phyloP scores from a whole-genome alignment of 2,797 vertebrate genomes.

The Phalloptychus januarius region DNA sequence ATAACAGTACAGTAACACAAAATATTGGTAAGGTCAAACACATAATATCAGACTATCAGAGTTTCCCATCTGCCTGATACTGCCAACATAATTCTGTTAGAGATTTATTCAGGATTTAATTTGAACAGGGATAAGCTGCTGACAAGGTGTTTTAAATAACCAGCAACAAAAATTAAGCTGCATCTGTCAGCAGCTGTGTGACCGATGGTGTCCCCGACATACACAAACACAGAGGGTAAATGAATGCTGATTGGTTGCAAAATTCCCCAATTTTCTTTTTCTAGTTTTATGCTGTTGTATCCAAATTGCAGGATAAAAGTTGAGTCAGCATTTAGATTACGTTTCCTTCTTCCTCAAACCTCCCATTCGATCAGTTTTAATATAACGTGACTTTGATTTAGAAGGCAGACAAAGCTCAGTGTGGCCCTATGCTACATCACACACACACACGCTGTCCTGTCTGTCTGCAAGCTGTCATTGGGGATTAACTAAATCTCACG shows the following conservation, averaged over 20 bases:
- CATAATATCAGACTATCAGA: neutral
- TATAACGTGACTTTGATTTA: constrained; percentile 27
- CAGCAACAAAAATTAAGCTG: constrained; percentile 42
- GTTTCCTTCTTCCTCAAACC: neutral
- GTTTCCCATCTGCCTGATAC: constrained; percentile 2
- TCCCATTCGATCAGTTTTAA: constrained; percentile 11
- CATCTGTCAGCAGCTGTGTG: constrained; percentile 54
- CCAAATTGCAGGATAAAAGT: neutral
- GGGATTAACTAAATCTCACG: constrained; percentile 52
- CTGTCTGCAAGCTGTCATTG: constrained; percentile 31
- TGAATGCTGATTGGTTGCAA: neutral
- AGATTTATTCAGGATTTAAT: constrained; percentile 9
- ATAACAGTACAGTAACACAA: constrained; percentile 6
- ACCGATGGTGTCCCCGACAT: constrained; percentile 20
- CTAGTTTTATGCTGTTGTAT: neutral
- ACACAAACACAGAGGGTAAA: constrained; percentile 21
- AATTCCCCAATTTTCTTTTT: neutral
- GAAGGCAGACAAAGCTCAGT: constrained; percentile 20
- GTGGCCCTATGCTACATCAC: constrained; percentile 12
- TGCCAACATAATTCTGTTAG: constrained; percentile 6
- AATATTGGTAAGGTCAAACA: neutral
- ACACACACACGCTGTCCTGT: constrained; percentile 22
- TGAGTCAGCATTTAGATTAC: neutral
- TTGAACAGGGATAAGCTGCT: constrained; percentile 17
- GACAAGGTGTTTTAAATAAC: constrained; percentile 43